These are phyloP conservation scores for Python bivittatus DNA, from an alignment of 2,113 vertebrate genomes.

Conservation along the genomic window DNA sequence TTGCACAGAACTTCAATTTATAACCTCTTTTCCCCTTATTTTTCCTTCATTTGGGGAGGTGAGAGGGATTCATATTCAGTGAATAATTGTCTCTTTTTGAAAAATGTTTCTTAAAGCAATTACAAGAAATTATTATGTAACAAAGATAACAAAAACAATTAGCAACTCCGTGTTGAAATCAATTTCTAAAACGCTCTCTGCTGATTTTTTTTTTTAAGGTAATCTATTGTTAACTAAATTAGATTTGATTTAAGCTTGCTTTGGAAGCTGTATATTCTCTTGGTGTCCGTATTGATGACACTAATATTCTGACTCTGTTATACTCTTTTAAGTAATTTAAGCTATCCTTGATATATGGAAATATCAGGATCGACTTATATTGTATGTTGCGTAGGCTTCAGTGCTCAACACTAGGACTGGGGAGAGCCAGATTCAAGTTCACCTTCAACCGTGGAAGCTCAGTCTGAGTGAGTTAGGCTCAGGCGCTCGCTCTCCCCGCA, in stretches of 20 bases:
- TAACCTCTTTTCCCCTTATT: no score
- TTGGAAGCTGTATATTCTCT: neutral
- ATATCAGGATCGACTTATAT: neutral
- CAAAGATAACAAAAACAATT: neutral
- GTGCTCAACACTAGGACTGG: neutral
- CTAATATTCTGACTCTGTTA: neutral
- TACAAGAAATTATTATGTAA: neutral
- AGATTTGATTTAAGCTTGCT: neutral
- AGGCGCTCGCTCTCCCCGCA: neutral
- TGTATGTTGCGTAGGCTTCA: neutral
- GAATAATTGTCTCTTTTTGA: neutral
- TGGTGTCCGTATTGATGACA: neutral
- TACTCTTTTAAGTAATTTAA: neutral
- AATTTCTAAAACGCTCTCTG: neutral
- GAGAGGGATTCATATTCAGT: neutral
- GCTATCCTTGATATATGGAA: neutral
- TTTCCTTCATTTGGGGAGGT: no score
- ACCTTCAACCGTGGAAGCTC: neutral
- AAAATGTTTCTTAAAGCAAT: neutral
- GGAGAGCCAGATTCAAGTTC: neutral
- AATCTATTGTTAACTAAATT: neutral
- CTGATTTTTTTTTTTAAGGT: neutral
- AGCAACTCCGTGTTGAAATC: neutral
- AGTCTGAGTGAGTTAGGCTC: neutral
- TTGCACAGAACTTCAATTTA: no score